Evolutionary conservation across 2,797 vertebrate genomes (phyloP).

Genomic region (Myotis daubentonii): DNA sequence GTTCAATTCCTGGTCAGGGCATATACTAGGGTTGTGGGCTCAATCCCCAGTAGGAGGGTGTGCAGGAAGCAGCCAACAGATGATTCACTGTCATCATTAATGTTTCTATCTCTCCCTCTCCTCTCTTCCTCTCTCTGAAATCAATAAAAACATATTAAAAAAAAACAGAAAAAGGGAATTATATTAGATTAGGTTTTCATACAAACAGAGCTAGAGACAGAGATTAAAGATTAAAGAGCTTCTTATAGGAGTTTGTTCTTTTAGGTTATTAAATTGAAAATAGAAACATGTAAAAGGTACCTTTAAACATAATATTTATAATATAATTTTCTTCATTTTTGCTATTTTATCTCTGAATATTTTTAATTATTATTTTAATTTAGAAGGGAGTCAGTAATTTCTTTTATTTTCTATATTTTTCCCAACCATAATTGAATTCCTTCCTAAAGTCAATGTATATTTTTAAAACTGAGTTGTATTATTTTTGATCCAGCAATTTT

Average conservation of each 20-base stretch:
- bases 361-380: slow-evolving; percentile 23
- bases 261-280: background rate
- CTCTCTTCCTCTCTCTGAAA: too few relatives aligned
- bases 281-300: background rate
- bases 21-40: too few relatives aligned
- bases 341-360: background rate
- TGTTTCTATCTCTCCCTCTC: too few relatives aligned
- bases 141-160: background rate
- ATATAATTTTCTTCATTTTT: background rate
- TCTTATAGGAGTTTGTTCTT: background rate
- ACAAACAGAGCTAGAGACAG: too few relatives aligned
- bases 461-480: background rate
- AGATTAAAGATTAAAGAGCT: background rate
- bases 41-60: too few relatives aligned
- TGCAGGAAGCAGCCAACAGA: too few relatives aligned
- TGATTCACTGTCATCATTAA: too few relatives aligned
- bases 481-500: background rate
- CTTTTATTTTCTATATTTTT: background rate
- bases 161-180: background rate
- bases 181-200: background rate
- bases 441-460: background rate
- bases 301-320: background rate
- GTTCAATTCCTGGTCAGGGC: too few relatives aligned
- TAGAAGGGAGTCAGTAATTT: background rate
- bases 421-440: background rate